Conservation (phyloP, 2,888 invertebrate genomes). For the Ectropis crepuscularia region DNA sequence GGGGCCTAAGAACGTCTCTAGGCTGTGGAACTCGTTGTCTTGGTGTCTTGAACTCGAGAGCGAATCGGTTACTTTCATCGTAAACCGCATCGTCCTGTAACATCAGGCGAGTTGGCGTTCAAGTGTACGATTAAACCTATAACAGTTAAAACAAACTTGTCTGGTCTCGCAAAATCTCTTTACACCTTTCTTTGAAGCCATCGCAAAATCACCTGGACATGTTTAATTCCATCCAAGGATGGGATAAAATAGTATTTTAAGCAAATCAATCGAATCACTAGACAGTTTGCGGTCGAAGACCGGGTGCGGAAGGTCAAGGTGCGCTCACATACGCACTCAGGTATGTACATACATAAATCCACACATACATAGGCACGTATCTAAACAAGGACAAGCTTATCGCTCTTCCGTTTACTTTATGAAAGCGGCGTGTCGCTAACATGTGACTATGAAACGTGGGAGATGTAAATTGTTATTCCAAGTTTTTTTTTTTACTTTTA, state of each 20-base stretch:
- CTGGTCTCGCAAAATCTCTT: neutral
- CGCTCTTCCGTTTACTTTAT: conserved; percentile 64
- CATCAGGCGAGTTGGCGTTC: no score
- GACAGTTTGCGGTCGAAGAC: conserved; percentile 63
- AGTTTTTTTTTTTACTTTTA: no score
- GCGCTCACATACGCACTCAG: conserved; percentile 48
- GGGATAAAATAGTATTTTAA: conserved; percentile 24
- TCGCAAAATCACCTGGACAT: neutral
- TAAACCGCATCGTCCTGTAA: no score
- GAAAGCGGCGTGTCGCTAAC: conserved; percentile 55
- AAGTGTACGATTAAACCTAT: no score
- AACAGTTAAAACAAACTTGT: neutral
- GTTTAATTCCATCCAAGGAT: conserved; percentile 26
- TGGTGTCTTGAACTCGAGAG: no score
- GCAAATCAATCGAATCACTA: conserved; percentile 40
- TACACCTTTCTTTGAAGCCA: neutral
- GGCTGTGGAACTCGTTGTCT: no score
- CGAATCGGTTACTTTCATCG: no score
- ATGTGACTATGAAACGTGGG: conserved; percentile 34
- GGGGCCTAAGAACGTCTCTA: no score
- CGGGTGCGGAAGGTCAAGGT: conserved; percentile 71
- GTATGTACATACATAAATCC: conserved; percentile 49
- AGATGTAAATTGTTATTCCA: conserved; percentile 19
- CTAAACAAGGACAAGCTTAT: conserved; percentile 62
- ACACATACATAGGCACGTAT: conserved; percentile 49